A percentile compares a stretch with the other conserved stretches of the same genome.
These are phyloP conservation scores for Oppia nitens DNA, from an alignment of 1,140 invertebrate species.

Conservation along the genomic window DNA sequence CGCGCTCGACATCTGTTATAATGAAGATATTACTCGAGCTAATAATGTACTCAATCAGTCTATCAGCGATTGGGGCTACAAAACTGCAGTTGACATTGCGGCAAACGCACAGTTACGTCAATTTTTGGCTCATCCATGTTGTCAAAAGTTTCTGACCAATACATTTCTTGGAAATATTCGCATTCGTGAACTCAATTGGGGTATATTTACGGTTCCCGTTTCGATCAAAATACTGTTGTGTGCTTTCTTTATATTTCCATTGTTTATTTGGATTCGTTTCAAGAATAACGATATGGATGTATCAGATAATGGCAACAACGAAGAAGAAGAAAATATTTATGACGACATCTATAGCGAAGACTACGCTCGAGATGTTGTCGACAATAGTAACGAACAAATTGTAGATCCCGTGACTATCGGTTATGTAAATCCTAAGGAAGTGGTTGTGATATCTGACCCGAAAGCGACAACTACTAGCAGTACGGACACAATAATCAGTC, in stretches of 20 bases:
- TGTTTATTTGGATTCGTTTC: slow-evolving; percentile 31
- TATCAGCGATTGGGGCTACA: slow-evolving; percentile 30
- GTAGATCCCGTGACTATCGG: not conserved
- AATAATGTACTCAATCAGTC: slow-evolving; percentile 28
- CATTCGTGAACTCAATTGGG: slow-evolving; percentile 28
- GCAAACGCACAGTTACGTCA: slow-evolving; percentile 18
- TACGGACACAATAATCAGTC: not conserved
- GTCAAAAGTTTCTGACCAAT: slow-evolving; percentile 32
- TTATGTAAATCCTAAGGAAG: not conserved
- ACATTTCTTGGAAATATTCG: slow-evolving; percentile 29
- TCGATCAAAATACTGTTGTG: slow-evolving; percentile 31
- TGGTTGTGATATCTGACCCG: not conserved
- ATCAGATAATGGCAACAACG: slow-evolving; percentile 10
- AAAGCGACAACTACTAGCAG: not conserved
- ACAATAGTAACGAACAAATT: not conserved
- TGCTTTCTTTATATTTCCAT: slow-evolving; percentile 31
- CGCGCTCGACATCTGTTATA: slow-evolving; percentile 29
- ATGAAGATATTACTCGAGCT: slow-evolving; percentile 24
- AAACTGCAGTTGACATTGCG: slow-evolving; percentile 25
- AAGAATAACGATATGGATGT: slow-evolving; percentile 13
- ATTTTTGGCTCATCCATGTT: slow-evolving; percentile 33
- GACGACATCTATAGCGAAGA: slow-evolving; percentile 7
- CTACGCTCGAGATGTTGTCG: not conserved
- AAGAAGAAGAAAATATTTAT: slow-evolving; percentile 8
- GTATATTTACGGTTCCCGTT: slow-evolving; percentile 25